Conservation (phyloP, 2,797 vertebrate genomes). For the Cuniculus paca region DNA sequence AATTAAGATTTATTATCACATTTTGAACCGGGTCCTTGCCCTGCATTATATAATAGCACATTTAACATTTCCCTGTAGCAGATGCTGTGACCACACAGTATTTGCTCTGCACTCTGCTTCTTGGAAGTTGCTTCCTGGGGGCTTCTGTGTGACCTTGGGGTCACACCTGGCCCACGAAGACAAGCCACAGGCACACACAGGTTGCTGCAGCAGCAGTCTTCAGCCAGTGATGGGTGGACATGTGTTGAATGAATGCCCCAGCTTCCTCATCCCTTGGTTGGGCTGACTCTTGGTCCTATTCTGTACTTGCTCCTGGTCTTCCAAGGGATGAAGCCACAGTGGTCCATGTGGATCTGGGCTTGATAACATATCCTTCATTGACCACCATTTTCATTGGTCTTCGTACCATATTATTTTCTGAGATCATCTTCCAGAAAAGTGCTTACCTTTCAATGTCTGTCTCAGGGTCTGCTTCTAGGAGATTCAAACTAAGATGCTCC, state of each 20-base stretch:
- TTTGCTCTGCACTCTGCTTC: background rate
- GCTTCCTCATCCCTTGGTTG: background rate
- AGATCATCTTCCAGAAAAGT: background rate
- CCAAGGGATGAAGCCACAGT: background rate
- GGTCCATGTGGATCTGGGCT: background rate
- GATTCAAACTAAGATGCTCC: background rate
- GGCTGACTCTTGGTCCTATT: background rate
- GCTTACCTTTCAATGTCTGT: background rate
- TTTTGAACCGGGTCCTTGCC: background rate
- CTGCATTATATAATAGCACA: background rate
- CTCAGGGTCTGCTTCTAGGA: background rate
- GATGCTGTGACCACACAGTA: background rate
- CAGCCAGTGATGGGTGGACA: background rate
- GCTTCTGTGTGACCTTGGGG: background rate
- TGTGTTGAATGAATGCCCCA: background rate
- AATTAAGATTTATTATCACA: background rate
- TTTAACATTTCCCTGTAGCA: background rate
- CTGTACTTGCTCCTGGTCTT: background rate
- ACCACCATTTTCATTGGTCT: background rate
- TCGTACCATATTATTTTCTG: background rate
- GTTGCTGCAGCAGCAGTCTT: background rate
- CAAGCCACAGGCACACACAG: background rate
- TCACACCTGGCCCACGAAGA: rapidly evolving
- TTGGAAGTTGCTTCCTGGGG: background rate
- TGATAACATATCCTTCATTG: background rate